These are phyloP conservation scores for Noctilio leporinus DNA, from an alignment of 2,113 vertebrate genomes.

Conservation along the genomic window DNA sequence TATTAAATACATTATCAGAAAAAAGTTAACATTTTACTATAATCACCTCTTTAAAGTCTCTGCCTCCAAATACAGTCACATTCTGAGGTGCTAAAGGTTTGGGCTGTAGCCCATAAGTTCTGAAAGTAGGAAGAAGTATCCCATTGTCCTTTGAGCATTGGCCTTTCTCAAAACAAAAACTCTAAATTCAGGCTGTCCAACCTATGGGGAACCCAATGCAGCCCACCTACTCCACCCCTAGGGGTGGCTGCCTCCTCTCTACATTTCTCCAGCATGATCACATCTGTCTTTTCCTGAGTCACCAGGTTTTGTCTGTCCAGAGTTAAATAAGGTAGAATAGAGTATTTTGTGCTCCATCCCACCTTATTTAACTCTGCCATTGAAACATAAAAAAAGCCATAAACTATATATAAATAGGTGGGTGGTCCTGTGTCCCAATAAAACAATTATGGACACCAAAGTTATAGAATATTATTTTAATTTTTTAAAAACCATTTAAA, in stretches of 20 bases:
- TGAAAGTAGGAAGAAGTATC: background rate
- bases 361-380: background rate
- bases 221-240: background rate
- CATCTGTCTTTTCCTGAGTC: background rate
- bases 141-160: background rate
- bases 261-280: background rate
- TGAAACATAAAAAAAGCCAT: background rate
- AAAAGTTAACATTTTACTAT: background rate
- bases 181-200: background rate
- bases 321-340: no score
- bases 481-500: background rate
- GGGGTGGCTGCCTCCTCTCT: background rate
- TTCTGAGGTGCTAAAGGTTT: no score
- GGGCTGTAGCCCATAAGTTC: background rate
- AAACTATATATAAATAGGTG: background rate
- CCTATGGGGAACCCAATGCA: background rate
- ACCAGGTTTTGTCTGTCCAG: background rate
- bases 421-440: background rate
- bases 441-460: background rate
- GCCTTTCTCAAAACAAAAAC: background rate
- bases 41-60: background rate
- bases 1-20: slow-evolving; percentile 39
- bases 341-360: background rate
- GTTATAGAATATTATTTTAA: background rate
- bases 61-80: background rate